These are phyloP conservation scores for Percopsis transmontana DNA, from an alignment of 2,113 vertebrate species.

Conservation along the genomic window DNA sequence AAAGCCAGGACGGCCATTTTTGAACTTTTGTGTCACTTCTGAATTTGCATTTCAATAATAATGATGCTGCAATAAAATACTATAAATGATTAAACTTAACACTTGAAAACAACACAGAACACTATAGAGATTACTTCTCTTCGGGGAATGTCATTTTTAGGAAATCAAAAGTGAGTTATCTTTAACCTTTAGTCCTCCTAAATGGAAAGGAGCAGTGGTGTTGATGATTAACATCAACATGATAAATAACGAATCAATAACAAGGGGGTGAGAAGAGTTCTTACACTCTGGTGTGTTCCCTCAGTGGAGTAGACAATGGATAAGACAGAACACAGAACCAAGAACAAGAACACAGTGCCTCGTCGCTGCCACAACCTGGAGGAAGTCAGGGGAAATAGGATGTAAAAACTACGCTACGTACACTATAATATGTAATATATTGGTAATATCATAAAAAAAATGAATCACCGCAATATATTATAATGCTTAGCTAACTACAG, in stretches of 20 bases:
- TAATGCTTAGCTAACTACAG: too few species aligned
- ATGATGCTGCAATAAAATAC: not conserved
- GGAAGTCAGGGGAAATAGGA: slow-evolving; percentile 8
- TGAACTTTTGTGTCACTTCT: too few species aligned
- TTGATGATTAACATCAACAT: slow-evolving; percentile 41
- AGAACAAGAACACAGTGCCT: slow-evolving; percentile 78
- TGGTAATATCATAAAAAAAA: too few species aligned
- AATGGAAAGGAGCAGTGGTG: not conserved
- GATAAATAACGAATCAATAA: slow-evolving; percentile 13
- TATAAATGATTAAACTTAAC: too few species aligned
- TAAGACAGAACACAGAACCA: slow-evolving; percentile 84
- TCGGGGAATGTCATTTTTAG: not conserved
- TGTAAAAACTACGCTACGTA: too few species aligned
- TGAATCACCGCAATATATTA: too few species aligned
- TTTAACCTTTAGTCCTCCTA: slow-evolving; percentile 57
- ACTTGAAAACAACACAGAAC: slow-evolving; percentile 27
- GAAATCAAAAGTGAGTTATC: slow-evolving; percentile 47
- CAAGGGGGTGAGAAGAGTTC: slow-evolving; percentile 13
- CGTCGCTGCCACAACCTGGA: slow-evolving; percentile 89
- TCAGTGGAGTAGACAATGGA: slow-evolving; percentile 88
- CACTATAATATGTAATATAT: too few species aligned
- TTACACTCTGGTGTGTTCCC: slow-evolving; percentile 92
- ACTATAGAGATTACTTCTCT: slow-evolving; percentile 15
- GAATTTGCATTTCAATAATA: not conserved
- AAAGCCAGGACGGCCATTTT: slow-evolving; percentile 2